These are phyloP conservation scores for Cryptoblepharus egeriae DNA, from an alignment of 2,797 vertebrate genomes.

Conservation along the genomic window DNA sequence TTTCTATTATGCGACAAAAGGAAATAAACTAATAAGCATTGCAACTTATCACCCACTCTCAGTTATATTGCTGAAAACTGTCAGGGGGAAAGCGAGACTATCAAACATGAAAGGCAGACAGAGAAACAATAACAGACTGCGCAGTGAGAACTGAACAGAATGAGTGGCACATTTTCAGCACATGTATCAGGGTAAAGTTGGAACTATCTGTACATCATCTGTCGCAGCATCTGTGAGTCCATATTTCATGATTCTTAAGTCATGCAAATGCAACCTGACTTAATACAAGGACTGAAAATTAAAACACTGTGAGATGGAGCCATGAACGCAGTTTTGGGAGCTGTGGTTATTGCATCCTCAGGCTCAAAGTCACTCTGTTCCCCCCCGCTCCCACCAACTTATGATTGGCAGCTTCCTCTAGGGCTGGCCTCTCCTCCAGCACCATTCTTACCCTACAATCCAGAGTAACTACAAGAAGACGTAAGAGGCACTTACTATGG, in stretches of 20 bases:
- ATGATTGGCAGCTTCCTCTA: too few species aligned
- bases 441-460: too few species aligned
- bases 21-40: neutral
- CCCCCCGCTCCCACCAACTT: too few species aligned
- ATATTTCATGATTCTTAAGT: slow-evolving; percentile 17
- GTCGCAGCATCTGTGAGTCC: neutral
- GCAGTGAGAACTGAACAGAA: neutral
- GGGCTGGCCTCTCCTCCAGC: too few species aligned
- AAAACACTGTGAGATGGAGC: slow-evolving; percentile 2
- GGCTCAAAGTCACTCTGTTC: neutral
- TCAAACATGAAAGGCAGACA: neutral
- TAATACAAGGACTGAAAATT: neutral
- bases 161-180: neutral
- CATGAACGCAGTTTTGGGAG: neutral
- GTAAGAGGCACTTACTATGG: too few species aligned
- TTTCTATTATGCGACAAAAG: neutral
- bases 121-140: slow-evolving; percentile 6
- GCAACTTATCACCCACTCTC: neutral
- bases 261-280: neutral
- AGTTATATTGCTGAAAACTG: neutral
- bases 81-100: neutral
- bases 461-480: too few species aligned
- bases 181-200: neutral
- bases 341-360: neutral
- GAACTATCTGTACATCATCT: slow-evolving; percentile 3